Evolutionary conservation across 2,888 invertebrate species (phyloP).

Genomic region (Anarsia innoxiella): DNA sequence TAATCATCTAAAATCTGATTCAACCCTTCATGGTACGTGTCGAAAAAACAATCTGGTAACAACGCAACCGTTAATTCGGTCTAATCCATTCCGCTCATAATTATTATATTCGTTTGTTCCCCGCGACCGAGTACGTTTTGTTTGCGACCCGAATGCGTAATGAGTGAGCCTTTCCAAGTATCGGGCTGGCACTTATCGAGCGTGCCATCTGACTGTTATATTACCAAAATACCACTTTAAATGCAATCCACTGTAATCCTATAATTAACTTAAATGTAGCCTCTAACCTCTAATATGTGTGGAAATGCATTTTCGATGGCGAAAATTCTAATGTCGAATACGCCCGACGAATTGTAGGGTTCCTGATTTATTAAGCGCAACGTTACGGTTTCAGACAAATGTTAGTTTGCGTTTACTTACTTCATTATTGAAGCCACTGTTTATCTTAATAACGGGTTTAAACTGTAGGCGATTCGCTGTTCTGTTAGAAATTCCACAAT

Average conservation of each 20-base stretch:
- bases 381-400: conserved; percentile 32
- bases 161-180: conserved; percentile 67
- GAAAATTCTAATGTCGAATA: conserved; percentile 53
- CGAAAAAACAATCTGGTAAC: conserved; percentile 36
- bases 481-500: too few relatives aligned
- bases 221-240: conserved; percentile 73
- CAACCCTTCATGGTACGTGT: conserved; percentile 31
- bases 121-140: conserved; percentile 49
- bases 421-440: neutral
- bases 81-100: conserved; percentile 64
- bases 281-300: conserved; percentile 45
- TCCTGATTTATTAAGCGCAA: conserved; percentile 44
- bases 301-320: conserved; percentile 66
- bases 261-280: conserved; percentile 72
- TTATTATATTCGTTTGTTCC: conserved; percentile 71
- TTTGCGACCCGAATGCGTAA: conserved; percentile 67
- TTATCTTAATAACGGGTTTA: too few relatives aligned
- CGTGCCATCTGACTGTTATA: conserved; percentile 74
- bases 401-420: conserved; percentile 13
- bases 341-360: conserved; percentile 55
- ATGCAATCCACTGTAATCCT: conserved; percentile 64
- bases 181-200: conserved; percentile 62
- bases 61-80: conserved; percentile 50
- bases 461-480: too few relatives aligned
- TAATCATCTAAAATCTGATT: conserved; percentile 25